Evolutionary conservation across 2,888 invertebrate species (phyloP).

Genomic region (Buathra laborator): DNA sequence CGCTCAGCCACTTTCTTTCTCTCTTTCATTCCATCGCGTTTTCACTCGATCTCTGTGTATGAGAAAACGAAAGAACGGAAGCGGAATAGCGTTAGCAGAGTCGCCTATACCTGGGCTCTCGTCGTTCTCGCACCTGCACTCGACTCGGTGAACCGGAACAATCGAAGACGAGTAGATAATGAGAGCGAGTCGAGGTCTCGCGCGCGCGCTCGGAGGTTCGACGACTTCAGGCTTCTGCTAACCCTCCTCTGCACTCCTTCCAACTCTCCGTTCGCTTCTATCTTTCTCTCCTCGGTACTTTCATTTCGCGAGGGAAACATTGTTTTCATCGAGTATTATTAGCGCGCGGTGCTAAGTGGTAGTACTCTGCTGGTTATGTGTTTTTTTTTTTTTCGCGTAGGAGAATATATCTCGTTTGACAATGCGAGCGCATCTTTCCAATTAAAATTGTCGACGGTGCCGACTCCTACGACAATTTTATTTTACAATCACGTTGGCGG

Average conservation of each 20-base stretch:
- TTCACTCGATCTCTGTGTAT: constrained; percentile 34
- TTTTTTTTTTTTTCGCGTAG: background rate
- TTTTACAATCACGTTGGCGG: background rate
- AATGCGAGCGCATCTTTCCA: constrained; percentile 8
- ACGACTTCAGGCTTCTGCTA: constrained; percentile 59
- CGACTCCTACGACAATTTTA: background rate
- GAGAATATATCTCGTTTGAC: constrained; percentile 6
- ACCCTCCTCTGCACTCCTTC: constrained; percentile 36
- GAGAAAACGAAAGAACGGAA: constrained; percentile 22
- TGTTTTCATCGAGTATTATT: constrained; percentile 39
- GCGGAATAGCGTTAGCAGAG: constrained; percentile 18
- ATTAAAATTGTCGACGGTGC: background rate
- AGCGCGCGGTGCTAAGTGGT: constrained; percentile 7
- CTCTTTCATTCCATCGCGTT: constrained; percentile 36
- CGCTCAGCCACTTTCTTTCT: constrained; percentile 33
- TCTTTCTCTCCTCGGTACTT: constrained; percentile 19
- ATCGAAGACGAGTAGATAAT: constrained; percentile 79
- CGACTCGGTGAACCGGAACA: constrained; percentile 76
- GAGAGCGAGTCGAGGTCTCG: constrained; percentile 60
- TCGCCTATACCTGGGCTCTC: background rate
- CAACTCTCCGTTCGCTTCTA: constrained; percentile 26
- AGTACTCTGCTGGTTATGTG: constrained; percentile 4
- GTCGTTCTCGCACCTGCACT: constrained; percentile 46
- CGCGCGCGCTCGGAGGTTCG: constrained; percentile 30
- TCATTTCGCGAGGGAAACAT: constrained; percentile 30